Percentiles rank a stretch among this genome's conserved stretches.
phyloP scores from a whole-genome alignment of 2,113 vertebrate species.

The Myotis davidii region DNA sequence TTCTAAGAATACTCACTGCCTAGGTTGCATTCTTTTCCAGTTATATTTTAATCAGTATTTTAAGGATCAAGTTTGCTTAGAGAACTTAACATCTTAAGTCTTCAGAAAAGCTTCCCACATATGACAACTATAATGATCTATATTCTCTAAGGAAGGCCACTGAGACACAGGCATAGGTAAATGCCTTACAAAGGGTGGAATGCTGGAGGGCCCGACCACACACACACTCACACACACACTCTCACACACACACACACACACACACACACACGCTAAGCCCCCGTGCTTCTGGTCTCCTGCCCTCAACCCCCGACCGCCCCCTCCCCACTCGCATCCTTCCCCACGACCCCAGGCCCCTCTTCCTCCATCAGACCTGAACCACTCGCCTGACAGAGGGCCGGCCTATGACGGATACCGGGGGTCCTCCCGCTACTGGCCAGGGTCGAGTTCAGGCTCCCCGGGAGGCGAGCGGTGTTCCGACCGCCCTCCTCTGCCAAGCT shows the following conservation, averaged over 20 bases:
- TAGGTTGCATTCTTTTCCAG: background rate
- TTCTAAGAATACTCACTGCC: background rate
- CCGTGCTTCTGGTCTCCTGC: rapidly evolving
- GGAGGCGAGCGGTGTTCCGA: background rate
- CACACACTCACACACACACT: background rate
- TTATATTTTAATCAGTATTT: background rate
- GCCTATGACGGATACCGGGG: background rate
- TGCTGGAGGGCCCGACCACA: too few species aligned
- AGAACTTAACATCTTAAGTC: background rate
- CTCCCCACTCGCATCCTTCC: rapidly evolving
- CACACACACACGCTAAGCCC: background rate
- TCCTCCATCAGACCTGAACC: background rate
- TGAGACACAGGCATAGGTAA: background rate
- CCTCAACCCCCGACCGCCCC: rapidly evolving
- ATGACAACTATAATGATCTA: background rate
- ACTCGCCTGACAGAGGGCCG: background rate
- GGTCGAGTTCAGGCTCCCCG: background rate
- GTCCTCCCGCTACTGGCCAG: background rate
- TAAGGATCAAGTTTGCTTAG: background rate
- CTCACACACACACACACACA: too few species aligned
- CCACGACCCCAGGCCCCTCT: background rate
- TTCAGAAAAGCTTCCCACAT: background rate
- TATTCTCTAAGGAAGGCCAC: background rate
- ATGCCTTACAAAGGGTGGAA: background rate
- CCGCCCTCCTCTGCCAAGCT: background rate